Percentiles rank a stretch among this genome's conserved stretches.
These are phyloP conservation scores for Taenaris catops DNA, from an alignment of 2,888 invertebrate genomes.

Conservation along the genomic window DNA sequence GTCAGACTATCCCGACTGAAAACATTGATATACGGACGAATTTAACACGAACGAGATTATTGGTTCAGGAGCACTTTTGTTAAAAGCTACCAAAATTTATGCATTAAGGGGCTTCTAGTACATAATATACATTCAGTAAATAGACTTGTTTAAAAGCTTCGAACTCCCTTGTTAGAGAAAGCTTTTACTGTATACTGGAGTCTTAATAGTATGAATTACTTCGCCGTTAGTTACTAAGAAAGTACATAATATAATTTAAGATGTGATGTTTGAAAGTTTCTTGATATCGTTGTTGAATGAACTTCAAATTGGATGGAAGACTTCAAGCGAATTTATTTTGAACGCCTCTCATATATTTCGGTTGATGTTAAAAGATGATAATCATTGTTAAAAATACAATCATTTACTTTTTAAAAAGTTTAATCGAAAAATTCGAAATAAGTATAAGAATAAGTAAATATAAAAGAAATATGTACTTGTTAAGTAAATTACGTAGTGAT, in stretches of 20 bases:
- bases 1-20: no score
- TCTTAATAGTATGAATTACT: conserved; percentile 13
- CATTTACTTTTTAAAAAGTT: no score
- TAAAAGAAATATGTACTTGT: no score
- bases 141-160: conserved; percentile 7
- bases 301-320: background rate
- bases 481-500: no score
- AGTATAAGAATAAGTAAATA: no score
- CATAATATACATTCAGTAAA: conserved; percentile 4
- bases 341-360: background rate
- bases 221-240: conserved; percentile 10
- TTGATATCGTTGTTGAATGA: conserved; percentile 7
- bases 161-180: conserved; percentile 8
- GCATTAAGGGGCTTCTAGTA: conserved; percentile 1
- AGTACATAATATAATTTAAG: conserved; percentile 7
- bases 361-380: no score
- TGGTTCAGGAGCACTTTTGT: no score
- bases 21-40: no score
- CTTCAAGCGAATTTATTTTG: background rate
- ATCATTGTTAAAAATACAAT: no score
- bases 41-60: no score
- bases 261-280: conserved; percentile 7
- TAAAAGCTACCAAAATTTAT: no score
- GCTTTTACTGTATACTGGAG: conserved; percentile 9
- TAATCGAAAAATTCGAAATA: no score